phyloP scores from a whole-genome alignment of 2,113 vertebrate species.

The Poecile atricapillus region DNA sequence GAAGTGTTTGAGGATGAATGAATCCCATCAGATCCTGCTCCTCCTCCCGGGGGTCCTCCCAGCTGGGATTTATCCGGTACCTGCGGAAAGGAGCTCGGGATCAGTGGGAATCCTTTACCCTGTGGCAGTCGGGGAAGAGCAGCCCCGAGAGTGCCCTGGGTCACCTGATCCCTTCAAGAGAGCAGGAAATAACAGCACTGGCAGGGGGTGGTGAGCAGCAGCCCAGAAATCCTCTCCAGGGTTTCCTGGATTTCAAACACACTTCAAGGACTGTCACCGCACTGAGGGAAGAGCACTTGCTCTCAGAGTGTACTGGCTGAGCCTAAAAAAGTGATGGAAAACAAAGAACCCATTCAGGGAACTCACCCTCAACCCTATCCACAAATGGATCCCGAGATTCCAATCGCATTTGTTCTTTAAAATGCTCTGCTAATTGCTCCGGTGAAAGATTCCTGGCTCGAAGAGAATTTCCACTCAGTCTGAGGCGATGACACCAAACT shows the following conservation, averaged over 20 bases:
- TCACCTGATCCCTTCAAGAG: not conserved
- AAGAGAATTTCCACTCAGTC: not conserved
- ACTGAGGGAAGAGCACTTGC: not conserved
- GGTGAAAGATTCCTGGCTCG: conserved; percentile 45
- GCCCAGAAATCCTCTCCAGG: not conserved
- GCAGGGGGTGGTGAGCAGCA: not conserved
- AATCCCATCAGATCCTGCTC: not conserved
- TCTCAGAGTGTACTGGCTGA: not conserved
- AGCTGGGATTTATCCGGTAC: not conserved
- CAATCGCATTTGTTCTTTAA: conserved; percentile 15
- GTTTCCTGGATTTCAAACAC: not conserved
- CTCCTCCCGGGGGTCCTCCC: not conserved
- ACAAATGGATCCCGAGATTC: not conserved
- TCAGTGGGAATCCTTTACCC: not conserved
- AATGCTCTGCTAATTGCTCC: conserved; percentile 35
- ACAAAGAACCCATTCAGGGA: conserved; percentile 20
- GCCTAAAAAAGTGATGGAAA: not conserved
- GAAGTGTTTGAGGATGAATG: not conserved
- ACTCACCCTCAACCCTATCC: not conserved
- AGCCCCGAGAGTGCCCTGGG: not conserved
- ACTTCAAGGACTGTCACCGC: not conserved
- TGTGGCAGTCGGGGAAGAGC: rapidly evolving
- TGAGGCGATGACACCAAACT: not conserved
- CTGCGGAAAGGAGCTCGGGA: not conserved
- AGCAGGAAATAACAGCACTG: not conserved